Base-by-base conservation (phyloP, 1,140 invertebrate species). In the Dendroctonus valens region DNA sequence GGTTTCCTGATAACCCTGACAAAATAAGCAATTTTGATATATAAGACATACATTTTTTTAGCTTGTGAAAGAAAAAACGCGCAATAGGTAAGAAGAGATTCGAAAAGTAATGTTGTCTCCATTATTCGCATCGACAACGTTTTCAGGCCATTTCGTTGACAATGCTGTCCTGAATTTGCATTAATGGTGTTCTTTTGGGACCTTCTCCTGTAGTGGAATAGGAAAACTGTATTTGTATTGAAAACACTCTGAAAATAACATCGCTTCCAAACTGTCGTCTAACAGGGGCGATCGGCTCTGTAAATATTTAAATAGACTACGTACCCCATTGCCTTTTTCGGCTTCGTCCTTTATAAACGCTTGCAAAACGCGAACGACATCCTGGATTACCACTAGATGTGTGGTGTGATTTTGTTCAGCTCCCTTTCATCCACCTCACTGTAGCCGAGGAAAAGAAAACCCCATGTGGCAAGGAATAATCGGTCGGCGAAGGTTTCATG, bases 381-480 rank as follows among this genome's bases (percentile, higher is more conserved):
- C 91, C 74, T 90, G 85, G 41, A 92, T 87, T 5, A 88, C 88
- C 15, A 92, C 82, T 65, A 91, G 87, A 58, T n/a, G 66, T 7
- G 66, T 68, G 5, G 91, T 92, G 76, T 91, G 88, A 49, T 86
- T 87, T 88, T 85, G 60, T 94, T 83, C 54, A 93, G 79, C n/a
- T 86, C 85, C 44, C 70, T 72, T 79, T 94, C 92, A 77, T 95
- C 93, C 14, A 88, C 87, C 67, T 91, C 87, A 73, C 91, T 94
- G 78, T 93, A 94, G 41, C 93, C 93, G 50, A 94, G 84, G 77
- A 94, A 89, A 69, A 95, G 82, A 79, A 92, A 46, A 94, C 87
- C 14, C 93, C 93, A 77, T 89, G 86, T 8, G 88, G 86, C 65
- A 92, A 82, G 68, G 83, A 87, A 79, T 92, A 92, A 72, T 89